Evolutionary conservation across 2,888 invertebrate species (phyloP).

Genomic region (Alviniconcha strummeri): DNA sequence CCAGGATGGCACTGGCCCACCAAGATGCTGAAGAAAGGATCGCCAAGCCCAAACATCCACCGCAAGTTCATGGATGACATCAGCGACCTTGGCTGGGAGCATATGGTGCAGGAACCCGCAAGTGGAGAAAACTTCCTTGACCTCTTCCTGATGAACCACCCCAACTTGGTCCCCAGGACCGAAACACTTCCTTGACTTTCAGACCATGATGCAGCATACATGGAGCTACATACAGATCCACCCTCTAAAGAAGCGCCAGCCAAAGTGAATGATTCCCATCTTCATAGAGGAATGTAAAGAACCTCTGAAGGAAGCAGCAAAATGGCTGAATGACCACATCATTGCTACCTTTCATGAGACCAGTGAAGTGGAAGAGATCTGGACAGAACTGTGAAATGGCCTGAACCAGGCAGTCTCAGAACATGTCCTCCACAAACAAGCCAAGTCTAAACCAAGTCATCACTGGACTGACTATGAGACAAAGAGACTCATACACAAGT

Average conservation of each 20-base stretch:
- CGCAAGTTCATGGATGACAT: conserved; percentile 19
- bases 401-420: neutral
- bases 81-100: conserved; percentile 5
- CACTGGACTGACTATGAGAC: neutral
- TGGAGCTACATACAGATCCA: neutral
- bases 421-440: neutral
- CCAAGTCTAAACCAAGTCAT: neutral
- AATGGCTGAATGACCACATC: neutral
- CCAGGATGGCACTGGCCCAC: conserved; percentile 12
- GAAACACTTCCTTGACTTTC: conserved; percentile 8
- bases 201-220: conserved; percentile 15
- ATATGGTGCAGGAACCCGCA: neutral
- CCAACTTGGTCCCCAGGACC: conserved; percentile 11
- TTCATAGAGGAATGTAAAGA: conserved; percentile 4
- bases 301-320: conserved; percentile 10
- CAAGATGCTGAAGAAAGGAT: neutral
- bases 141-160: conserved; percentile 12
- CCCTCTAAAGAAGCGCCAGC: conserved; percentile 1
- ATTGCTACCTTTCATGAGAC: neutral
- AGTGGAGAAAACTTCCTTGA: neutral
- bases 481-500: neutral
- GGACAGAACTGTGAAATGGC: neutral
- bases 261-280: neutral
- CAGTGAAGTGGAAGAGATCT: neutral
- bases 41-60: neutral